Evolutionary conservation across 2,888 invertebrate species (phyloP).

Genomic region (Priocnemis perturbator): DNA sequence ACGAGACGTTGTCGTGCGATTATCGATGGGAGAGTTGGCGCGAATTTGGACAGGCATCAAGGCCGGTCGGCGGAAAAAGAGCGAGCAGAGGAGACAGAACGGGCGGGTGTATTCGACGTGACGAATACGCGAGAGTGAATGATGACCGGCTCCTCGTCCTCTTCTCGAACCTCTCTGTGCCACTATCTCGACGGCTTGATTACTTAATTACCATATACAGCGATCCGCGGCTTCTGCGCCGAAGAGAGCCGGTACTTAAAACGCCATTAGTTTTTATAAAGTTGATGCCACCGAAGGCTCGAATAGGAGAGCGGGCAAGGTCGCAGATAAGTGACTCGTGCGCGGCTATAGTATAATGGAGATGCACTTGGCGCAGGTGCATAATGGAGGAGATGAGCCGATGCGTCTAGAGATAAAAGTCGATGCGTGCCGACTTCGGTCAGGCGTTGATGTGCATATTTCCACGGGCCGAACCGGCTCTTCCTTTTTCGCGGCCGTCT

Average conservation of each 20-base stretch:
- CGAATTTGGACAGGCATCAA: no score
- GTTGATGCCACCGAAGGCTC: constrained; percentile 26
- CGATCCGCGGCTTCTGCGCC: constrained; percentile 25
- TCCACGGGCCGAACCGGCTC: not conserved
- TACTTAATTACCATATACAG: constrained; percentile 43
- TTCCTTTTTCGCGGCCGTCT: no score
- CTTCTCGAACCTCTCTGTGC: no score
- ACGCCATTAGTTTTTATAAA: constrained; percentile 41
- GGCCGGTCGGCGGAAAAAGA: no score
- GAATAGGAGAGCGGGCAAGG: constrained; percentile 28
- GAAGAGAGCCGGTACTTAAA: constrained; percentile 36
- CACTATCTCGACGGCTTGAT: constrained; percentile 24
- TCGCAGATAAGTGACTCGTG: constrained; percentile 39
- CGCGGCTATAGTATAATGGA: constrained; percentile 22
- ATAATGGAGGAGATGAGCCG: constrained; percentile 20
- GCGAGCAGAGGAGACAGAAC: no score
- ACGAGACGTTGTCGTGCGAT: no score
- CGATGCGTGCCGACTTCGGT: not conserved
- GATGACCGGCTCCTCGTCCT: no score
- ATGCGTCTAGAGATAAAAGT: constrained; percentile 9
- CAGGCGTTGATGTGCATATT: not conserved
- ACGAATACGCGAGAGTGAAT: no score
- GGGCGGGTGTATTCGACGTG: no score
- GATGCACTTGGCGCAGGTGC: constrained; percentile 18
- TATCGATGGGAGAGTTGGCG: no score